These are phyloP conservation scores for Drosophila pectinifera DNA, from an alignment of 1,140 invertebrate species.

Conservation along the genomic window DNA sequence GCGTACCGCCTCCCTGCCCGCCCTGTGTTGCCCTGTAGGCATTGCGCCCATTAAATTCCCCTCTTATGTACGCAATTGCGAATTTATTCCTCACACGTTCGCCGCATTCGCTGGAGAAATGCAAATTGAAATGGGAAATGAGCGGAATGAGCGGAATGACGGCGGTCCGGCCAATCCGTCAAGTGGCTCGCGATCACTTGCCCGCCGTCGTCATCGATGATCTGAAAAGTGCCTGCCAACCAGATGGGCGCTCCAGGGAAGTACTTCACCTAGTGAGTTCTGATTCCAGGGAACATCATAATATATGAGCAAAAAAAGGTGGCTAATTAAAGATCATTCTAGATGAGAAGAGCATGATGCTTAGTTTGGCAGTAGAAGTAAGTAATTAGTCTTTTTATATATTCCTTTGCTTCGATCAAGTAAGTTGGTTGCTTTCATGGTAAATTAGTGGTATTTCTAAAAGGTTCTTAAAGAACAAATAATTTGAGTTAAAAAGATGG, in stretches of 20 bases:
- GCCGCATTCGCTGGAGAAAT: slow-evolving; percentile 6
- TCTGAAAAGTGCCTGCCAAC: background rate
- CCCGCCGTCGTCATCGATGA: slow-evolving; percentile 1
- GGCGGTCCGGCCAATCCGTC: slow-evolving; percentile 1
- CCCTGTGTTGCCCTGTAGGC: too few relatives aligned
- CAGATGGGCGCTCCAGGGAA: background rate
- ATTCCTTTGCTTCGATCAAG: too few relatives aligned
- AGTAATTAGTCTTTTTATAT: too few relatives aligned
- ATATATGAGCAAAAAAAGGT: too few relatives aligned
- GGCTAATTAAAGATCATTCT: too few relatives aligned
- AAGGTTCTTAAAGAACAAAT: background rate
- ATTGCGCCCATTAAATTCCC: slow-evolving; percentile 60
- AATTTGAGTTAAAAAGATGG: background rate
- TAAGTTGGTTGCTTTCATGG: too few relatives aligned
- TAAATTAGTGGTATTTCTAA: too few relatives aligned
- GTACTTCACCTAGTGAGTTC: background rate
- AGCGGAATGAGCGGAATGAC: background rate
- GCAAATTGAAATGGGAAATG: slow-evolving; percentile 39
- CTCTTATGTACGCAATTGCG: slow-evolving; percentile 53
- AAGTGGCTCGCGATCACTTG: slow-evolving; percentile 12
- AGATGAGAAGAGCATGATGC: too few relatives aligned
- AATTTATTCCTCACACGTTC: slow-evolving; percentile 61
- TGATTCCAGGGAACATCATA: too few relatives aligned
- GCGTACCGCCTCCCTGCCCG: background rate
- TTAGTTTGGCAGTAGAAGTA: too few relatives aligned